Evolutionary conservation across 2,797 vertebrate genomes (phyloP), one percentile per base, ranked within the genome.

Genomic region (Iguana delicatissima): DNA sequence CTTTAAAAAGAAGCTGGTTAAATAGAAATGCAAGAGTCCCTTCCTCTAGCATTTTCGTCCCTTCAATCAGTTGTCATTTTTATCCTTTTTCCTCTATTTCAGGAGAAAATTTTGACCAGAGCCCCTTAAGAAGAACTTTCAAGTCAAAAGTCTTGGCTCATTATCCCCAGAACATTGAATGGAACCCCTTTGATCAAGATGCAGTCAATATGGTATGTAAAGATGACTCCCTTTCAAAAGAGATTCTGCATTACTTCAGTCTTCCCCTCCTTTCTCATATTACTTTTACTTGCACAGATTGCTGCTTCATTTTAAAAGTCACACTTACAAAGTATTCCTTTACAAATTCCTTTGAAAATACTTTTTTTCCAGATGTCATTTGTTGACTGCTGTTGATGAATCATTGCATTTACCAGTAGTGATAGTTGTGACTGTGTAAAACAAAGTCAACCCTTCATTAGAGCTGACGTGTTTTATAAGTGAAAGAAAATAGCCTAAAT

Each of bases 101-200:
- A 99, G 99, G 99, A 86, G 99, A 99, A 95, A 98, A 98, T 97
- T 99, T 99, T 1, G 99, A 99, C 93, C 99, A 99, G 97, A 99
- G 98, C 93, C 99, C 99, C 42, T 96, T 99, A 89, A 98, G 98
- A 96, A 98, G 99, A 95, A 99, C 98, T 87, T 99, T 99, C 96
- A 99, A 98, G 95, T 99, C 99, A 73, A 99, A 99, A 96, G 98
- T 99, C 93, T 96, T 99, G 94, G 98, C 98, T 26, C 99, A 99
- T 94, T 99, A 98, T 93, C 99, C 99, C 32, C 98, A 99, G 95
- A 99, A 98, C 95, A 98, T 99, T 0, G 98, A 99, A 90, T 98
- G 98, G 97, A 99, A 98, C 93, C 98, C 99, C 89, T 99, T 99
- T 73, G 98, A 99, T 95, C 98, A 98, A 96, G 98, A 99, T 98